A percentile compares a stretch with the other conserved stretches of the same genome.
Evolutionary conservation across 1,140 invertebrate species (phyloP).

Genomic region (Drosophila sulfurigaster): DNA sequence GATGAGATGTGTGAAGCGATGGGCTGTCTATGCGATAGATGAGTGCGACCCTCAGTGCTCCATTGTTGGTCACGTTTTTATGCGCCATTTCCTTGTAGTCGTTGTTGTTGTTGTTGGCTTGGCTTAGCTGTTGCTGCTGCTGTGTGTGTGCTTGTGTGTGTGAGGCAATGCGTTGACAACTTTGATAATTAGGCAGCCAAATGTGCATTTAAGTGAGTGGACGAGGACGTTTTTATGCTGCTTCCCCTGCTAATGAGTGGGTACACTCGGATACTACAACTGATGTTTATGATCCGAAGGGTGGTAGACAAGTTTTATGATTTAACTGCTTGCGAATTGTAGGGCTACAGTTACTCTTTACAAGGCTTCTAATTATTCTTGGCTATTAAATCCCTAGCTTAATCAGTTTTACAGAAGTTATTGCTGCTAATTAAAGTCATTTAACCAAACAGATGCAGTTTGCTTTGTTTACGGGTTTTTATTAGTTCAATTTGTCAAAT

Average conservation of each 20-base stretch:
- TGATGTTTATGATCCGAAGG: constrained; percentile 8
- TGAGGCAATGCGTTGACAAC: constrained; percentile 62
- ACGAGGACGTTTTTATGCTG: constrained; percentile 34
- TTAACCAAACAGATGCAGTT: neutral
- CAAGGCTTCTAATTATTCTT: neutral
- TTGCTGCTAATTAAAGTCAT: constrained; percentile 8
- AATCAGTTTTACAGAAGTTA: constrained; percentile 5
- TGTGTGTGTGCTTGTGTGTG: constrained; percentile 13
- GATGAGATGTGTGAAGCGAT: constrained; percentile 35
- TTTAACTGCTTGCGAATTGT: constrained; percentile 15
- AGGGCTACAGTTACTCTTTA: constrained; percentile 4
- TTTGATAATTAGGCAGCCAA: constrained; percentile 69
- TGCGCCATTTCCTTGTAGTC: constrained; percentile 39
- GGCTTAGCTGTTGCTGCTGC: constrained; percentile 4
- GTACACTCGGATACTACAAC: neutral
- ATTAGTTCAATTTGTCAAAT: too few relatives aligned
- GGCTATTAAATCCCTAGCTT: constrained; percentile 1
- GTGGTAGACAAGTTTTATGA: neutral
- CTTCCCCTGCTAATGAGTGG: constrained; percentile 20
- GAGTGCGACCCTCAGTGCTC: constrained; percentile 29
- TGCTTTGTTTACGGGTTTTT: neutral
- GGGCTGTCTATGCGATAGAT: constrained; percentile 7
- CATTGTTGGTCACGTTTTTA: constrained; percentile 74
- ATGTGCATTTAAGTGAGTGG: constrained; percentile 62
- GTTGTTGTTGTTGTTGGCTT: constrained; percentile 11